These are phyloP conservation scores for Apocheima hispidaria DNA, from an alignment of 2,888 invertebrate genomes.

Conservation along the genomic window DNA sequence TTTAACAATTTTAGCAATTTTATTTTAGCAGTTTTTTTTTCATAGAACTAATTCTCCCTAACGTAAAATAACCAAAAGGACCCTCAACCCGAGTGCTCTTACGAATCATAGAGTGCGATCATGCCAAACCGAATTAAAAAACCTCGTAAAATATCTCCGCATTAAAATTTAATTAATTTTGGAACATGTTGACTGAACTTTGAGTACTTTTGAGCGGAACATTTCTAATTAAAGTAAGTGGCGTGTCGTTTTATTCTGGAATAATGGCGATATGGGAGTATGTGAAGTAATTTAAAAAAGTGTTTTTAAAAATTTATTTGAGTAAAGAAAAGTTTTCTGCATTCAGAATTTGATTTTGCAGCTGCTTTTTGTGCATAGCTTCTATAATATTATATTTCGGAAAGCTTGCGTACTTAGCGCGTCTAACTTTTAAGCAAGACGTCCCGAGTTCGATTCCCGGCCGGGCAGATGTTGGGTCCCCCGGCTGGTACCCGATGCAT, in stretches of 20 bases:
- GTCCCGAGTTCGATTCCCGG: no score
- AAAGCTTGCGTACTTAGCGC: no score
- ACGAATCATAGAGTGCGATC: constrained; percentile 2
- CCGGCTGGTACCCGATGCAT: no score
- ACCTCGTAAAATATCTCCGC: constrained; percentile 2
- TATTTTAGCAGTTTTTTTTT: background rate
- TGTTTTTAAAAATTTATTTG: no score
- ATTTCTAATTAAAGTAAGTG: constrained; percentile 24
- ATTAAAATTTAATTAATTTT: constrained; percentile 20
- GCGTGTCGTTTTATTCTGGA: background rate
- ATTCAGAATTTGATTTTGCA: no score
- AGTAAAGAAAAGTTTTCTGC: no score
- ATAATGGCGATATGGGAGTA: background rate
- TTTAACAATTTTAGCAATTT: no score
- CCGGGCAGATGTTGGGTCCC: no score
- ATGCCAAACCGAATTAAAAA: constrained; percentile 15
- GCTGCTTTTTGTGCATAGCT: no score
- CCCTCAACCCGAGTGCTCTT: constrained; percentile 11
- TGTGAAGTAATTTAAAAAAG: constrained; percentile 9
- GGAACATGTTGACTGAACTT: constrained; percentile 12
- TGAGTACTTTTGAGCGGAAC: constrained; percentile 13
- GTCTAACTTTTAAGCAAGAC: no score
- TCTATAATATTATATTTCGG: no score
- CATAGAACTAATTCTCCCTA: background rate
- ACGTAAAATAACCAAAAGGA: constrained; percentile 1